Evolutionary conservation across 2,888 invertebrate species (phyloP).

Genomic region (Plagodis dolabraria): DNA sequence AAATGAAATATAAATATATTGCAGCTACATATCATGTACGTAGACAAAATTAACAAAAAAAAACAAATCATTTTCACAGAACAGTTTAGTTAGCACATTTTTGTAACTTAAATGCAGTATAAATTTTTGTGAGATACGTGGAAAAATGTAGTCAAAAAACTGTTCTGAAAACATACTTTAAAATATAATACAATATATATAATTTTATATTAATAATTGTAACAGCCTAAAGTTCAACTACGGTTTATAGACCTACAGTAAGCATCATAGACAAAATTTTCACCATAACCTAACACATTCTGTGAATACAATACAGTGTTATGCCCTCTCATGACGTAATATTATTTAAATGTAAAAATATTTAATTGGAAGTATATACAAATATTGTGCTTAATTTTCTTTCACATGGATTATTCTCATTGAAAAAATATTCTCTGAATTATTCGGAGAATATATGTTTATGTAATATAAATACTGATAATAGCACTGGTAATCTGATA

Average conservation of each 20-base stretch:
- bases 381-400: no score
- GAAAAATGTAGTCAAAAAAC: conserved; percentile 23
- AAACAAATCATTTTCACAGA: conserved; percentile 9
- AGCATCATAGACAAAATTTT: neutral
- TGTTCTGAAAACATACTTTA: conserved; percentile 13
- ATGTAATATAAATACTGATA: no score
- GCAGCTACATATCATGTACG: conserved; percentile 18
- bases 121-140: conserved; percentile 10
- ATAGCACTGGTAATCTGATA: no score
- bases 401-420: no score
- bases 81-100: conserved; percentile 23
- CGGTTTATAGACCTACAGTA: neutral
- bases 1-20: conserved; percentile 21
- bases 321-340: no score
- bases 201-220: conserved; percentile 15
- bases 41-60: conserved; percentile 20
- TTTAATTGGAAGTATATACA: no score
- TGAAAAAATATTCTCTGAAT: no score
- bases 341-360: no score
- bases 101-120: conserved; percentile 23
- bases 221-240: conserved; percentile 33
- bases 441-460: no score
- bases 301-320: no score
- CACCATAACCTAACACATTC: neutral
- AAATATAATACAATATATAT: conserved; percentile 22